Evolutionary conservation across 1,140 invertebrate species (phyloP).

Genomic region (honey bee (Apis mellifera)): DNA sequence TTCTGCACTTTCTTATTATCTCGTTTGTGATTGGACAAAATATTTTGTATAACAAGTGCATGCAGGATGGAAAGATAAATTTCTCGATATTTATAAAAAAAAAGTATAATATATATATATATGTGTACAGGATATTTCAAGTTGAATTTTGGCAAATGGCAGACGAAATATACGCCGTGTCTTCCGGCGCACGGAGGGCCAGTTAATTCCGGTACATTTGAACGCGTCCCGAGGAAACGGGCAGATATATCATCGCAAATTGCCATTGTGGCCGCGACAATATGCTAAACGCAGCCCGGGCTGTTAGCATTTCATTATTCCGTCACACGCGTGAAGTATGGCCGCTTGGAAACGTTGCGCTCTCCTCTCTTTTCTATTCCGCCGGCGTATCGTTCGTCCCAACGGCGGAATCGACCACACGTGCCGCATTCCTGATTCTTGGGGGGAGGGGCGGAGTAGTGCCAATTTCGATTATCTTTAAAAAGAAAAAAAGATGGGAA

Average conservation of each 20-base stretch:
- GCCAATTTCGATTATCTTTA: background rate
- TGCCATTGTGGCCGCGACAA: slow-evolving; percentile 80
- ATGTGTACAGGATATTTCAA: background rate
- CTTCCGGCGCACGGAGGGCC: slow-evolving; percentile 47
- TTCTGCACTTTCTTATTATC: no score
- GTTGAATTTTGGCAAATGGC: slow-evolving; percentile 25
- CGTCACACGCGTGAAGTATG: slow-evolving; percentile 30
- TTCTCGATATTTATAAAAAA: no score
- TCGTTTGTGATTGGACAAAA: no score
- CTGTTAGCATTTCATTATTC: slow-evolving; percentile 77
- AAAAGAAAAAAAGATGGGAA: no score
- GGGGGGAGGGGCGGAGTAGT: background rate
- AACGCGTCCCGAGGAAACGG: slow-evolving; percentile 68
- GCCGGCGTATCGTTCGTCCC: slow-evolving; percentile 5
- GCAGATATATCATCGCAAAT: slow-evolving; percentile 80
- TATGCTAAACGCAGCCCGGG: slow-evolving; percentile 72
- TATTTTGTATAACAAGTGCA: no score
- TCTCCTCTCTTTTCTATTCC: background rate
- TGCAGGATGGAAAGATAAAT: no score
- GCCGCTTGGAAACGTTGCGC: background rate
- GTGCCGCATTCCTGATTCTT: background rate
- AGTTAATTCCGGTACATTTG: slow-evolving; percentile 80
- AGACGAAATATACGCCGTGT: slow-evolving; percentile 16
- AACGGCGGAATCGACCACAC: slow-evolving; percentile 10
- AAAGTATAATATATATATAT: background rate